phyloP scores from a whole-genome alignment of 2,113 vertebrate species.

The Neoarius graeffei region DNA sequence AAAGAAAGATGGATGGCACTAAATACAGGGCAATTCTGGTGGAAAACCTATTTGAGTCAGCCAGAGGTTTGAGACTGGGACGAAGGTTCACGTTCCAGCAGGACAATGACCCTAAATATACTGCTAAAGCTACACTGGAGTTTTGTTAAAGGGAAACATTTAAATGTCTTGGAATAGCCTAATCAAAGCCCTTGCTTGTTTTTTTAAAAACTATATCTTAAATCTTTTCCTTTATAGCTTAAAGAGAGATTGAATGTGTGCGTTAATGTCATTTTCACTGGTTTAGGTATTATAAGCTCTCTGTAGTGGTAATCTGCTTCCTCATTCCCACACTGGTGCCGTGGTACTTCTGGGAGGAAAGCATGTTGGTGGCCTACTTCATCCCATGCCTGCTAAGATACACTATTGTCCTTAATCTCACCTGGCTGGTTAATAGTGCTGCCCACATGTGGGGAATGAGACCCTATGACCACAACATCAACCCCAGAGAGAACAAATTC shows the following conservation, averaged over 20 bases:
- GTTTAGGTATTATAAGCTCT: conserved; percentile 82
- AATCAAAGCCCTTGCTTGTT: too few relatives aligned
- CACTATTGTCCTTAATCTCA: conserved; percentile 77
- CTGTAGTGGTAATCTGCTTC: conserved; percentile 84
- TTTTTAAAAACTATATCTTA: neutral
- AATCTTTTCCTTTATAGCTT: neutral
- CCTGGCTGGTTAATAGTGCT: conserved; percentile 94
- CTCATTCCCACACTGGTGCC: conserved; percentile 80
- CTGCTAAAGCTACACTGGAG: too few relatives aligned
- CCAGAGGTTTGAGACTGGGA: too few relatives aligned
- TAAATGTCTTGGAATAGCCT: too few relatives aligned
- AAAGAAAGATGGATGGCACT: too few relatives aligned
- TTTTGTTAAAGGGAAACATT: too few relatives aligned
- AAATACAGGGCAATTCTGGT: too few relatives aligned
- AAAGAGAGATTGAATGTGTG: neutral
- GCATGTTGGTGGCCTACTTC: conserved; percentile 74
- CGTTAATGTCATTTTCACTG: conserved; percentile 7
- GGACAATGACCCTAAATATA: too few relatives aligned
- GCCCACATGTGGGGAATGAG: conserved; percentile 93
- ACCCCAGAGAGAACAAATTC: conserved; percentile 84
- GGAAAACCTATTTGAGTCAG: too few relatives aligned
- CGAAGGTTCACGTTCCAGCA: too few relatives aligned
- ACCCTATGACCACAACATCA: conserved; percentile 84
- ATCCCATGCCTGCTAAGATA: conserved; percentile 85
- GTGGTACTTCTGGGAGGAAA: conserved; percentile 88